Conservation (phyloP, 37 sponge, comb jelly and placozoan species). For the Dysidea cf. avara region DNA sequence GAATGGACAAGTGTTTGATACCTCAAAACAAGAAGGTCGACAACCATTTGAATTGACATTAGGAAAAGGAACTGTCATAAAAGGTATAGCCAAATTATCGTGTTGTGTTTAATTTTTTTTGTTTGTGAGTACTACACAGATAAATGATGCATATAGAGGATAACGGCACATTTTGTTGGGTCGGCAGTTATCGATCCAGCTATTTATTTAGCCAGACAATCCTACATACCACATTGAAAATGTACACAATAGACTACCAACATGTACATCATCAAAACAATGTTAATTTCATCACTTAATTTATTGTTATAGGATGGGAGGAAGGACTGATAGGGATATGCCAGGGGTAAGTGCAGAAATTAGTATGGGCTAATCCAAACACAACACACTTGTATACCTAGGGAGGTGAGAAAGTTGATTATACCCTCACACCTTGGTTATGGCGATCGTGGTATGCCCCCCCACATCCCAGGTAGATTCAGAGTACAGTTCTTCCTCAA, state of each 20-base stretch:
- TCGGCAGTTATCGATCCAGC: no score
- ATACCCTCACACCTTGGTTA: conserved; percentile 73
- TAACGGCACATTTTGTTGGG: no score
- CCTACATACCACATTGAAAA: no score
- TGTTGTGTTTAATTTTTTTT: no score
- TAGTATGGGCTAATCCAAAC: background rate
- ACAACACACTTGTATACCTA: conserved; percentile 7
- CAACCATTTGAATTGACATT: conserved; percentile 57
- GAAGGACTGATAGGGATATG: conserved; percentile 76
- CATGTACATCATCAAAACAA: no score
- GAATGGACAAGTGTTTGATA: conserved; percentile 75
- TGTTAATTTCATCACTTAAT: no score
- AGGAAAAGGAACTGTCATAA: conserved; percentile 64
- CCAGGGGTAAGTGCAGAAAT: conserved; percentile 46
- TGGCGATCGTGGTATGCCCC: conserved; percentile 53
- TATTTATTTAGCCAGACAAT: no score
- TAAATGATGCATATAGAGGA: no score
- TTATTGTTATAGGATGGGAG: conserved; percentile 63
- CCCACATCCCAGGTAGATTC: conserved; percentile 61
- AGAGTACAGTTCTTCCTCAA: no score
- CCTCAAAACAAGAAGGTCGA: conserved; percentile 39
- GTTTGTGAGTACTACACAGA: no score
- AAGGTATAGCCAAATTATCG: conserved; percentile 51
- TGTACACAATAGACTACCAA: no score
- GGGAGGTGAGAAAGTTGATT: conserved; percentile 60